Evolutionary conservation across 1,140 invertebrate genomes (phyloP).

Genomic region (Drosophila eugracilis): DNA sequence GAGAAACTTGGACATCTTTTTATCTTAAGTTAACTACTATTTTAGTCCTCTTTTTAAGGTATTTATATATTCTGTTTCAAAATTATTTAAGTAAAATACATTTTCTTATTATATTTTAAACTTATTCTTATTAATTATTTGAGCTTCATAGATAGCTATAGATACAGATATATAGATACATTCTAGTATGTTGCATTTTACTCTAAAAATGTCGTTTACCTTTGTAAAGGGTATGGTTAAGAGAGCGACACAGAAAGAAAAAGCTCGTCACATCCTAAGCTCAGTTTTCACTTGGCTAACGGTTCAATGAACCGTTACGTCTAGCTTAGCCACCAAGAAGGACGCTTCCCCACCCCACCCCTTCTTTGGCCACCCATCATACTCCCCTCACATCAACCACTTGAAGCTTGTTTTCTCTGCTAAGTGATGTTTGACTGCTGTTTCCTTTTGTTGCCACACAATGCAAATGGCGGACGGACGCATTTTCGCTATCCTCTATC

Average conservation of each 20-base stretch:
- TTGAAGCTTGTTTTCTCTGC: constrained; percentile 48
- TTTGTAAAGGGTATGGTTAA: constrained; percentile 7
- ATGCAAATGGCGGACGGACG: constrained; percentile 46
- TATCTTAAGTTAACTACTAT: not conserved
- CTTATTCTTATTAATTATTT: no score
- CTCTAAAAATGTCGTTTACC: not conserved
- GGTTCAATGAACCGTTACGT: constrained; percentile 74
- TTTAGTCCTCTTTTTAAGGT: no score
- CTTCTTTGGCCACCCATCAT: not conserved
- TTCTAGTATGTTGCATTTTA: not conserved
- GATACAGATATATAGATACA: no score
- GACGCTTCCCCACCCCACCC: constrained; percentile 2
- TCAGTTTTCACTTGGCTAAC: constrained; percentile 56
- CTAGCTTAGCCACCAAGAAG: constrained; percentile 60
- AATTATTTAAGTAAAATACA: no score
- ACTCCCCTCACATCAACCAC: constrained; percentile 29
- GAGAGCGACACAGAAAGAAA: constrained; percentile 20
- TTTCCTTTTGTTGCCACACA: constrained; percentile 66
- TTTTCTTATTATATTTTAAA: no score
- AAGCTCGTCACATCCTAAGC: constrained; percentile 47
- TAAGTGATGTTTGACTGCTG: constrained; percentile 62
- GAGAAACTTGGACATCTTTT: not conserved
- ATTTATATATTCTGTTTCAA: no score
- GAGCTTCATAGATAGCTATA: not conserved
- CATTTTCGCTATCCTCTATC: constrained; percentile 14